Base-by-base conservation (phyloP, 2,797 vertebrate genomes). In the Diceros bicornis region DNA sequence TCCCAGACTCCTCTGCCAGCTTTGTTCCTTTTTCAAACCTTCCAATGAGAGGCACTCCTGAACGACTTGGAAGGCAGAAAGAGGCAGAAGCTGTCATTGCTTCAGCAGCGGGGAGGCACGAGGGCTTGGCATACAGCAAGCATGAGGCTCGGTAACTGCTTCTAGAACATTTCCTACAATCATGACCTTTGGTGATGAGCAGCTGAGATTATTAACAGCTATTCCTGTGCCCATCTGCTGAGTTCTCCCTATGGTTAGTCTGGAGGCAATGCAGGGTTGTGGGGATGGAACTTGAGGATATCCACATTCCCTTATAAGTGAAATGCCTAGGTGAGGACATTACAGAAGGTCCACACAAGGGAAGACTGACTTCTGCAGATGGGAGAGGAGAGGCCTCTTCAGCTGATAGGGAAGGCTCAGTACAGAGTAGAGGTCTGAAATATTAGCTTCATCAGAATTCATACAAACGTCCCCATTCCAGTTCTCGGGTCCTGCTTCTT, bases 291-390 rank as follows among this genome's bases (percentile, higher is more conserved):
- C 5, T 16, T 74, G 14, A 57, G 18, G 23, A 77, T 17, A 29
- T 2, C 64, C 1, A 0, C 18, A 41, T 23, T 8, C 4, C 25
- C n/a, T 93, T 18, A 11, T 20, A 8, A 32, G 62, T 16, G 12
- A 89, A 87, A 32, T 2, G 29, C 12, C 12, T 34, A 18, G 1
- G 6, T 7, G 13, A 68, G 69, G 50, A 61, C 17, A 55, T 1
- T 20, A 2, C 1, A 50, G 29, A 27, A 4, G 52, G 25, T 47
- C 9, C 7, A 4, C 10, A 11, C 0, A 25, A 68, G 18, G 8
- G 4, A 84, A 66, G n/a, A 47, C 14, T 44, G 47, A 41, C 7
- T 9, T 75, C 13, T 34, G 66, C 10, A 23, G 62, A 87, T 2
- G 50, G 34, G 14, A n/a, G 34, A 82, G 16, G 29, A 29, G 1